A percentile compares a stretch with the other conserved stretches of the same genome.
Conservation (phyloP, 1,140 invertebrate species). For the Drosophila tristis region DNA sequence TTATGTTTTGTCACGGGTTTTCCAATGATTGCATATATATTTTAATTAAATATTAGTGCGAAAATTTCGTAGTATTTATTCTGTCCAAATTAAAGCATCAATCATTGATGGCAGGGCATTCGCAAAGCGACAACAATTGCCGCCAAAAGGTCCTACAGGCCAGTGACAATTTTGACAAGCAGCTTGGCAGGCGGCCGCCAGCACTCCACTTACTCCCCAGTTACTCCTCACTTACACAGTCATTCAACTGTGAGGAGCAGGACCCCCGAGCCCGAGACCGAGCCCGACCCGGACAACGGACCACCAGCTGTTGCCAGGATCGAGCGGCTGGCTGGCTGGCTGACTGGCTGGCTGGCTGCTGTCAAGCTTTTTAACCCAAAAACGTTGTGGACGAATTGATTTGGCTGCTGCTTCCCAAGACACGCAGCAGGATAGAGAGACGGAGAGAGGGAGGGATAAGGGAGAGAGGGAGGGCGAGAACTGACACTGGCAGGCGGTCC, state of each 20-base stretch:
- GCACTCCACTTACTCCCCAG: slow-evolving; percentile 19
- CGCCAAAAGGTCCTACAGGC: slow-evolving; percentile 10
- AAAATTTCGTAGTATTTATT: not conserved
- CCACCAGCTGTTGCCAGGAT: slow-evolving; percentile 47
- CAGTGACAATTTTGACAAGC: slow-evolving; percentile 55
- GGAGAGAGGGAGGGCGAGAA: slow-evolving; percentile 14
- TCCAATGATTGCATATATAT: too few relatives aligned
- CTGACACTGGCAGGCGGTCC: slow-evolving; percentile 76
- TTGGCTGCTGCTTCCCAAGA: slow-evolving; percentile 56
- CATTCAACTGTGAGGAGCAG: not conserved
- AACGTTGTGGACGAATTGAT: slow-evolving; percentile 58
- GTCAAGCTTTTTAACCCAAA: slow-evolving; percentile 58
- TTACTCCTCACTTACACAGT: slow-evolving; percentile 10
- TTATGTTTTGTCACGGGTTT: not conserved
- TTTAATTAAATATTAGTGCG: too few relatives aligned
- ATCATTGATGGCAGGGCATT: slow-evolving; percentile 15
- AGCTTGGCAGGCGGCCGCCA: slow-evolving; percentile 41
- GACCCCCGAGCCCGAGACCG: not conserved
- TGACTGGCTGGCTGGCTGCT: slow-evolving; percentile 19
- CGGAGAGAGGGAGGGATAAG: too few relatives aligned
- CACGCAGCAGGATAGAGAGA: slow-evolving; percentile 13
- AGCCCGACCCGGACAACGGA: not conserved
- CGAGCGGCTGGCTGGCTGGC: slow-evolving; percentile 17
- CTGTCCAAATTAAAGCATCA: not conserved
- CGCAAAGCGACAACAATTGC: not conserved